Conservation (phyloP, 1,140 invertebrate species). For the Trigoniulus corallinus region DNA sequence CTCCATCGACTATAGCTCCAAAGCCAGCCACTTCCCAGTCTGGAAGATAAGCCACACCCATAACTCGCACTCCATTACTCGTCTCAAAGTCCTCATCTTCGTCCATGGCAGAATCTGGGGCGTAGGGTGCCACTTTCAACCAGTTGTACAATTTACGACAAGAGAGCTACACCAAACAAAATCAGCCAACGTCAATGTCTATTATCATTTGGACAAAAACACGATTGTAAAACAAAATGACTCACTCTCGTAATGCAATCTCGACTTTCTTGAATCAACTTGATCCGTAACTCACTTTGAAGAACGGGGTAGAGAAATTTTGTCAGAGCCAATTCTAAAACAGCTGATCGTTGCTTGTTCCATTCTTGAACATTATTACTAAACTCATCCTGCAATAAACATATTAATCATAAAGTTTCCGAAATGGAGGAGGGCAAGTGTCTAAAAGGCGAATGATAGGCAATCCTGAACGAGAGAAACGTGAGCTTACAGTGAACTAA, state of each 20-base stretch:
- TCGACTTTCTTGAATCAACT: slow-evolving; percentile 69
- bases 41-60: slow-evolving; percentile 74
- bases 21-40: slow-evolving; percentile 78
- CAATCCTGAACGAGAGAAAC: too few relatives aligned
- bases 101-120: slow-evolving; percentile 44
- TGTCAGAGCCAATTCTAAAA: slow-evolving; percentile 71
- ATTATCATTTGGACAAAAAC: slow-evolving; percentile 16
- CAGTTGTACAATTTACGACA: slow-evolving; percentile 74
- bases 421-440: neutral
- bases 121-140: slow-evolving; percentile 79
- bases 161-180: too few relatives aligned
- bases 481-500: neutral
- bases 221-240: slow-evolving; percentile 1
- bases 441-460: too few relatives aligned
- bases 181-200: too few relatives aligned
- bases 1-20: slow-evolving; percentile 63
- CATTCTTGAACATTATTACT: slow-evolving; percentile 90
- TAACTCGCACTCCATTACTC: slow-evolving; percentile 62
- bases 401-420: neutral
- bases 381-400: slow-evolving; percentile 65
- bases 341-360: slow-evolving; percentile 75
- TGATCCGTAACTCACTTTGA: slow-evolving; percentile 64
- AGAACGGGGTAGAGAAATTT: slow-evolving; percentile 80
- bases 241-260: slow-evolving; percentile 56
- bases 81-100: slow-evolving; percentile 86